Evolutionary conservation across 1,140 invertebrate species (phyloP), one percentile per base, ranked within the genome.

Genomic region (Tetramorium simillimum): DNA sequence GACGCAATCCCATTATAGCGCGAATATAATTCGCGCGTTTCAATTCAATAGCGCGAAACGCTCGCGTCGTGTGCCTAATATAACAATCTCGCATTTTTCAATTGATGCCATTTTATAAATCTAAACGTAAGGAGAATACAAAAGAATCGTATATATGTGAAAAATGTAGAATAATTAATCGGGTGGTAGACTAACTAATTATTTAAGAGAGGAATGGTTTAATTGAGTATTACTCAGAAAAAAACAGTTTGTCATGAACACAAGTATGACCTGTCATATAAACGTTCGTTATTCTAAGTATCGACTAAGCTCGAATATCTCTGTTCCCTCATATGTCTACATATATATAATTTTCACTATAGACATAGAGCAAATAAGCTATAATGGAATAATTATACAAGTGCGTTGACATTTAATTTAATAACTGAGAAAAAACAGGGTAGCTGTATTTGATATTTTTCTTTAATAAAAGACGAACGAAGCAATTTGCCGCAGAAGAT

Each of bases 1-100:
- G 33, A 43, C 69, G 75, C 86, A 88, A 81, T 90, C 58, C 86
- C 81, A 90, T 90, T 90, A 90, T 91, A 58, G 51, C 65, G 49
- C n/a, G 73, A 85, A 85, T 90, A 90, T 85, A 62, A 88, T 88
- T 90, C 87, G 78, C 33, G 70, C 46, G 60, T 21, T 73, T 78
- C 37, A 28, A 73, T 53, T 53, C 73, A 70, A 53, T 63, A 60
- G 67, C 72, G 28, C 40, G 46, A 53, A 73, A 78, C 73, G 49
- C 0, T 73, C 56, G 56, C 51, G 12, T 40, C 40, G 14, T 10
- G 24, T 10, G 24, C 9, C 28, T 60, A 70, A 70, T n/a, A 60
- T 51, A n/a, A 67, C 24, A 16, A 69, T 60, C 14, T 14, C 24
- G 21, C 24, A 43, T 70, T 81, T 70, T 70, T 65, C 9, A 37